These are phyloP conservation scores for Drosophila tani DNA, from an alignment of 1,140 invertebrate species.

Conservation along the genomic window DNA sequence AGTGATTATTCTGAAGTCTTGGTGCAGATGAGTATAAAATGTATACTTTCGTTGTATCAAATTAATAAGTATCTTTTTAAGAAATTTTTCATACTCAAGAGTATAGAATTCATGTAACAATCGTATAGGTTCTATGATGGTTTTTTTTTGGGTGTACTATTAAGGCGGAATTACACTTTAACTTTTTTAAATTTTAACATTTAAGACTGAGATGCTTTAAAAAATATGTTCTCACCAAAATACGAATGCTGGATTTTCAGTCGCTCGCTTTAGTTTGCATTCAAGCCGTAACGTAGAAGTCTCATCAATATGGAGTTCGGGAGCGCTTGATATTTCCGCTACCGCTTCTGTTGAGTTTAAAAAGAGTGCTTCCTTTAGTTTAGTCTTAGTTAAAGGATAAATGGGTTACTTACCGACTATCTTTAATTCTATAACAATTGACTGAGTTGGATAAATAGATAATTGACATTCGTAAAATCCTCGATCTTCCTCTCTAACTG, in stretches of 20 bases:
- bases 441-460: constrained; percentile 91
- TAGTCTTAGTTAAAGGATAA: not conserved
- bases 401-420: constrained; percentile 89
- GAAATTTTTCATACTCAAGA: too few species aligned
- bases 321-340: constrained; percentile 90
- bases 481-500: constrained; percentile 89
- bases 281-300: constrained; percentile 90
- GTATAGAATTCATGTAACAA: too few species aligned
- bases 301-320: constrained; percentile 91
- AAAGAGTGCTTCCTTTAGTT: not conserved
- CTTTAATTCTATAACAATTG: constrained; percentile 90
- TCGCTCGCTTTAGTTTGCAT: constrained; percentile 90
- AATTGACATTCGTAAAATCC: constrained; percentile 94
- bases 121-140: too few species aligned
- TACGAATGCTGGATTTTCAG: constrained; percentile 91
- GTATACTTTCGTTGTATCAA: too few species aligned
- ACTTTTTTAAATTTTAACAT: too few species aligned
- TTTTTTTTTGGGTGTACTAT: too few species aligned
- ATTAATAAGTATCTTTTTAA: too few species aligned
- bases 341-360: constrained; percentile 87
- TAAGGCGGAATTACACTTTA: too few species aligned
- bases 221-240: constrained; percentile 88
- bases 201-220: too few species aligned
- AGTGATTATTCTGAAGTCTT: too few species aligned
- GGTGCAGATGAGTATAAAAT: too few species aligned